Conservation (phyloP, 2,888 invertebrate species). For the Rhorus exstirpatorius region DNA sequence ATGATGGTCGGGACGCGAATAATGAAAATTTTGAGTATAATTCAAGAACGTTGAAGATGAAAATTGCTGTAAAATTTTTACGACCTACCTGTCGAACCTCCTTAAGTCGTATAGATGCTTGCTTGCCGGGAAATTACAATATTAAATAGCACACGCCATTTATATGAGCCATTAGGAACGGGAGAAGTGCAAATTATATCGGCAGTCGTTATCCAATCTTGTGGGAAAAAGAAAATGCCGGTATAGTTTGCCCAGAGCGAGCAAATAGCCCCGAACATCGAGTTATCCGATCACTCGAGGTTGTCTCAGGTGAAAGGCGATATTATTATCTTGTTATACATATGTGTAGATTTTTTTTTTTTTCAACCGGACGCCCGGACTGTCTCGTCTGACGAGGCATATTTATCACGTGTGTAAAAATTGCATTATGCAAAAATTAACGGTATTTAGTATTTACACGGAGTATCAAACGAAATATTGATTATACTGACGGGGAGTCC, state of each 20-base stretch:
- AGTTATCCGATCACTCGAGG: slow-evolving; percentile 2
- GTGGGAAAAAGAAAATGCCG: slow-evolving; percentile 63
- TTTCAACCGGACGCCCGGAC: slow-evolving; percentile 12
- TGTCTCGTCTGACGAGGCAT: neutral
- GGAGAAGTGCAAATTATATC: slow-evolving; percentile 18
- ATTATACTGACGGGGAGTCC: slow-evolving; percentile 1
- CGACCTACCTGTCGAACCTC: too few species aligned
- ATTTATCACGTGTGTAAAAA: slow-evolving; percentile 20
- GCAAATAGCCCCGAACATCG: neutral
- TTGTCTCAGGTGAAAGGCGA: slow-evolving; percentile 19
- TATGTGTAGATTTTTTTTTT: slow-evolving; percentile 11
- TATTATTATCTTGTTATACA: neutral
- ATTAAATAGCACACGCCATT: slow-evolving; percentile 36
- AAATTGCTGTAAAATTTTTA: too few species aligned
- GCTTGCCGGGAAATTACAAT: slow-evolving; percentile 12
- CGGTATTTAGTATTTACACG: slow-evolving; percentile 28
- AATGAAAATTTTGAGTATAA: too few species aligned
- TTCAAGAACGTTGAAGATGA: too few species aligned
- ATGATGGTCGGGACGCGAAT: too few species aligned
- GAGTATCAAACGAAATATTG: slow-evolving; percentile 39
- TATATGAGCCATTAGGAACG: slow-evolving; percentile 5
- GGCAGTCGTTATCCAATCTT: slow-evolving; percentile 31
- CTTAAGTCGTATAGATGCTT: too few species aligned
- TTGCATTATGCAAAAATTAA: slow-evolving; percentile 29
- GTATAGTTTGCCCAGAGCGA: slow-evolving; percentile 16